Conservation (phyloP, 2,797 vertebrate species). For the Darevskia nairensis region DNA sequence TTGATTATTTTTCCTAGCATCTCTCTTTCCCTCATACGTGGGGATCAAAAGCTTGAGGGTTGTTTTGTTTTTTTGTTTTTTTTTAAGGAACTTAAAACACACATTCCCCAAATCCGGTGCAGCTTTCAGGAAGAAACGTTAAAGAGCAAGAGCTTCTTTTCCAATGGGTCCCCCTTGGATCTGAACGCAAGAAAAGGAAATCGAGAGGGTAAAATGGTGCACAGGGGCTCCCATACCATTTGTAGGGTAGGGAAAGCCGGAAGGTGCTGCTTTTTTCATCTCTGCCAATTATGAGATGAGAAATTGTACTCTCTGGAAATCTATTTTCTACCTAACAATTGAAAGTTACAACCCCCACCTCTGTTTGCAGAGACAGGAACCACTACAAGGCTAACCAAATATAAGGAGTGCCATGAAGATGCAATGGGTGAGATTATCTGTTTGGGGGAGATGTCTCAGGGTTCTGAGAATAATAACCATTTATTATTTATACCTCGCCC, state of each 20-base stretch:
- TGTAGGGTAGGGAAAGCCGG: background rate
- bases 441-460: background rate
- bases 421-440: no score
- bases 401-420: background rate
- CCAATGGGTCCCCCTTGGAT: no score
- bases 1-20: background rate
- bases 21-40: background rate
- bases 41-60: background rate
- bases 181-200: background rate
- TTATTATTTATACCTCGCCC: no score
- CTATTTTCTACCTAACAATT: background rate
- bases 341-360: background rate
- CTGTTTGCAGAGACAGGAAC: background rate
- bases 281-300: background rate
- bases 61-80: background rate
- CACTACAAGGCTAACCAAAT: background rate
- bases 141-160: background rate
- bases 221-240: background rate
- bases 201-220: background rate
- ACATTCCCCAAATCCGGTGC: background rate
- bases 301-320: background rate
- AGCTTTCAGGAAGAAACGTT: background rate
- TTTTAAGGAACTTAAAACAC: background rate
- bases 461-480: no score
- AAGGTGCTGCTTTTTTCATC: background rate